phyloP scores from a whole-genome alignment of 2,113 vertebrate species.

The Cromileptes altivelis region DNA sequence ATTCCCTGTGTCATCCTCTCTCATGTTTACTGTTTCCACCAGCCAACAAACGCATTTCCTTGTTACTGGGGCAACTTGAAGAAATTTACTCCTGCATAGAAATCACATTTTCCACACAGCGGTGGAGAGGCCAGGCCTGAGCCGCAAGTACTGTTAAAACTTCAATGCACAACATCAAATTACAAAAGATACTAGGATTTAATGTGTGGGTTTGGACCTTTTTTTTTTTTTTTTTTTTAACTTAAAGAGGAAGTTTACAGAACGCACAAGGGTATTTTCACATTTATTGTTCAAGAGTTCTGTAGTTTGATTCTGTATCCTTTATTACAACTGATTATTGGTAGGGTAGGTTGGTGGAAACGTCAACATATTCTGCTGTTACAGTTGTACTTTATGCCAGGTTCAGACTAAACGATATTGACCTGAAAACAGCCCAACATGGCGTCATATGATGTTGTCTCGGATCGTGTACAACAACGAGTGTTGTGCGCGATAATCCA shows the following conservation, averaged over 20 bases:
- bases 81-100: constrained; percentile 45
- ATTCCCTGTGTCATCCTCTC: constrained; percentile 50
- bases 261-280: neutral
- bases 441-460: no score
- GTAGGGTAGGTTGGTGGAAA: no score
- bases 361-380: neutral
- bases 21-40: constrained; percentile 67
- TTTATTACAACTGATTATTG: neutral
- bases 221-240: neutral
- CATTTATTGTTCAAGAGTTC: neutral
- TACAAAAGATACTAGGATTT: neutral
- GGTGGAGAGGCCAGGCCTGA: neutral
- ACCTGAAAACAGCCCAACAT: no score
- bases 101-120: constrained; percentile 35
- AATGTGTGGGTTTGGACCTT: neutral
- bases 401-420: no score
- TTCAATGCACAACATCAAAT: neutral
- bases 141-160: neutral
- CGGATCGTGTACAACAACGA: no score
- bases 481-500: no score
- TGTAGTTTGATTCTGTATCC: neutral
- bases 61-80: constrained; percentile 59
- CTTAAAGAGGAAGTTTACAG: neutral
- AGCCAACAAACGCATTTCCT: constrained; percentile 59
- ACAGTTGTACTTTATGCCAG: no score